Percentiles rank a stretch among this genome's conserved stretches.
These are phyloP conservation scores for Neogale vison DNA, from an alignment of 2,113 vertebrate genomes.

Conservation along the genomic window DNA sequence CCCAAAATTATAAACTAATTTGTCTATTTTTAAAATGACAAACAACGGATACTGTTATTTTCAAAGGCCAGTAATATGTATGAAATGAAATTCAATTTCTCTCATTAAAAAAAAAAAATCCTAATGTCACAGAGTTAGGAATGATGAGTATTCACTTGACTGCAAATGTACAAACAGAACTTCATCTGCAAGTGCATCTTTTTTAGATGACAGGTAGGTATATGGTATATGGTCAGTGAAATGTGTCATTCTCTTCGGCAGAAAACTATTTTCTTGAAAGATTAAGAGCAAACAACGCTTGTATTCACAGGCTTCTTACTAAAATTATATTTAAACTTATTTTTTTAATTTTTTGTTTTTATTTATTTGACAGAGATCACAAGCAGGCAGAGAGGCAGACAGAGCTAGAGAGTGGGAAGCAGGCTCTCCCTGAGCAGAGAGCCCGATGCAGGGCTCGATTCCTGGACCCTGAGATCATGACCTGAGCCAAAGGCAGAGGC, in stretches of 20 bases:
- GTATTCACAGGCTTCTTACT: background rate
- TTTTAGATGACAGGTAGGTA: background rate
- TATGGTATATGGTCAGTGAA: background rate
- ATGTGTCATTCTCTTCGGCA: background rate
- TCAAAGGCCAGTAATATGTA: background rate
- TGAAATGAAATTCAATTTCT: background rate
- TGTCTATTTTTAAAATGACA: background rate
- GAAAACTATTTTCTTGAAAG: background rate
- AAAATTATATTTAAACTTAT: background rate
- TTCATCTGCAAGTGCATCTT: background rate
- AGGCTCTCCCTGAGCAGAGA: too few species aligned
- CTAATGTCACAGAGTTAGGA: background rate
- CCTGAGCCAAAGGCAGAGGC: too few species aligned
- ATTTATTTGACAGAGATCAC: too few species aligned
- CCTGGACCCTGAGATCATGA: too few species aligned
- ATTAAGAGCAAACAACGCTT: background rate
- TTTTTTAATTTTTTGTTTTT: background rate
- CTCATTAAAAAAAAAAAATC: background rate
- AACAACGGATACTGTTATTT: background rate
- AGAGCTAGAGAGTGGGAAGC: too few species aligned
- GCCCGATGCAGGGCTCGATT: too few species aligned
- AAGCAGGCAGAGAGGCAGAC: too few species aligned
- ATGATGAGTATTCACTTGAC: background rate
- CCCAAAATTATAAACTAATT: background rate
- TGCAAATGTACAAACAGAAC: slow-evolving; percentile 25